Base-by-base conservation (phyloP, 2,888 invertebrate species). In the Ptychoptera albimana region DNA sequence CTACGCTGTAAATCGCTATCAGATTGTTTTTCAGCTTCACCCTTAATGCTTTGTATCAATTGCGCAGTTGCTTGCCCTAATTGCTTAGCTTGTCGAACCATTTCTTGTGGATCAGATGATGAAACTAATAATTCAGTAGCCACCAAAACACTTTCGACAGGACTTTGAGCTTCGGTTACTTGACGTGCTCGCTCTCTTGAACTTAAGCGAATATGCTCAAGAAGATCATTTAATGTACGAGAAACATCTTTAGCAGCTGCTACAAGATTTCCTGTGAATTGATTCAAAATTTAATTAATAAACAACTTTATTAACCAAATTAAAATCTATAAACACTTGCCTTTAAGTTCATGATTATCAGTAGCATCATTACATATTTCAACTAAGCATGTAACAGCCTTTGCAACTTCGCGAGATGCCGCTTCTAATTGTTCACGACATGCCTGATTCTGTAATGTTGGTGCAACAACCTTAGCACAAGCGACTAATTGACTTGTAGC, bases 401-500 rank as follows among this genome's bases (percentile, higher is more conserved):
- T 77, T 0, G 89, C 86, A 8, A 98, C 97, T 61, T 91, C 89
- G 13, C 89, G 77, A 1, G 94, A 89, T 0, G 98, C 96, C 46
- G 82, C 82, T 45, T 86, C 82, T 48, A 98, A 68, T 62, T 97
- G 97, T 53, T 88, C 85, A 58, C 96, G 84, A 50, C 87, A 87
- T 0, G 81, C 82, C 0, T 82, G 77, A 53, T 80, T 83, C 53
- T 82, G 79, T 3, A 88, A 68, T 0, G 88, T 87, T 0, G 87
- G 85, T 0, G 88, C 87, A 7, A 89, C 86, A 44, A 89, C 86
- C 73, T 96, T 94, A 13, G 97, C 88, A 58, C 94, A 94, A 0
- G 96, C 96, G 0, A 98, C 97, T 2, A 98, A 72, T 59, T 97
- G 96, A 36, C 96, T 96, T 6, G 98, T 97, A 7, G 96, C 92